Conservation (phyloP, 2,113 vertebrate genomes). For the Todiramphus saurophagus region DNA sequence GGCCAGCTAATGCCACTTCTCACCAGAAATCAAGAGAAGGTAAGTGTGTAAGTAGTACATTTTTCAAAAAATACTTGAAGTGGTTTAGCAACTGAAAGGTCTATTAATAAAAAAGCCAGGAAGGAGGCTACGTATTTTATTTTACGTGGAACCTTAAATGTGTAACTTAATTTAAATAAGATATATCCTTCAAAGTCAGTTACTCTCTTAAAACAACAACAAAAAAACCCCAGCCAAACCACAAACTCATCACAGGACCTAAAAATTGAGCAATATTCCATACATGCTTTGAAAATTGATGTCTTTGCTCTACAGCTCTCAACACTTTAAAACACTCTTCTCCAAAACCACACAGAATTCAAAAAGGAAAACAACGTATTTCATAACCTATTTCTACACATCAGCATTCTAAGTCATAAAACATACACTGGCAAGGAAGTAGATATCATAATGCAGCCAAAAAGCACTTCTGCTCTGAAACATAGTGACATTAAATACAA, state of each 20-base stretch:
- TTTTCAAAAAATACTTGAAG: background rate
- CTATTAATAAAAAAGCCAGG: background rate
- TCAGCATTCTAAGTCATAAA: background rate
- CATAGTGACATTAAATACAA: background rate
- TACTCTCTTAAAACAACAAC: background rate
- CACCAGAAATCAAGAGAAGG: background rate
- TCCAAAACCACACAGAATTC: background rate
- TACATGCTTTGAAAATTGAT: background rate
- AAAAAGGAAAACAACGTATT: background rate
- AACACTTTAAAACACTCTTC: background rate
- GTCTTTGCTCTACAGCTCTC: background rate
- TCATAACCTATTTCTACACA: background rate
- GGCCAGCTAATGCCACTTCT: background rate
- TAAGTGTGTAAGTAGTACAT: background rate
- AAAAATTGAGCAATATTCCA: background rate
- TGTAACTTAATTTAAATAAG: background rate
- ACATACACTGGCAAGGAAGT: background rate
- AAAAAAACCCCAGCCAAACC: background rate
- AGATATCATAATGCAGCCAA: background rate
- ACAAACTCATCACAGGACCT: background rate
- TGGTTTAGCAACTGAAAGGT: background rate
- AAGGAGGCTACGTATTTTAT: background rate
- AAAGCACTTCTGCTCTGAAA: background rate
- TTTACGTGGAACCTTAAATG: background rate
- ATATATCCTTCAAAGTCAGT: background rate